Evolutionary conservation across 2,888 invertebrate genomes (phyloP), one percentile per base, ranked within the genome.

Genomic region (Geotrupes spiniger): DNA sequence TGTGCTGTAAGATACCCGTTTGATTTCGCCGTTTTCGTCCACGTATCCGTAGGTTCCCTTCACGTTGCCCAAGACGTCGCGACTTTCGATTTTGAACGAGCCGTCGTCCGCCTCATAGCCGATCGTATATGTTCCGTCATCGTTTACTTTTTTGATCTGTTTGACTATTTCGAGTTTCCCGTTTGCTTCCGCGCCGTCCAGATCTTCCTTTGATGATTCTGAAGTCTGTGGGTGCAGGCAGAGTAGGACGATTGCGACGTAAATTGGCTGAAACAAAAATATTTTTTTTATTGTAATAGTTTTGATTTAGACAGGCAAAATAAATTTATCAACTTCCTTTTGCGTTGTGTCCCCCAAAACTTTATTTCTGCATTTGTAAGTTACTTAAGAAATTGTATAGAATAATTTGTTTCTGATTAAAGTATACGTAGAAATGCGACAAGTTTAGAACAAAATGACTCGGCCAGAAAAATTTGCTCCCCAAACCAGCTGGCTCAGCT

Each of bases 91-190:
- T 76, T 90, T 89, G 70, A 89, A 90, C 0, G 88, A 87, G 2
- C 90, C 90, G 69, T 90, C 90, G 39, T 87, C 89, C 2, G 89
- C 88, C 74, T 90, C 90, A 64, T 88, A 90, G 1, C 90, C 90
- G 53, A 87, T 87, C 0, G 89, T 89, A 64, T 90, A 90, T 0
- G 89, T 88, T 17, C 90, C 90, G 66, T 90, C 90, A 42, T 87
- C 85, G 67, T 90, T 90, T 2, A 89, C 77, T 65, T 86, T 80
- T 54, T 88, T 82, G 59, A 91, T 87, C 71, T 89, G 87, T 67
- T 89, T 89, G 16, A 90, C 81, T 61, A 89, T 89, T 66, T 88
- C 87, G 11, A 87, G 80, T 71, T 86, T 85, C 31, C 84, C 81
- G 54, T 80, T 82, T 2, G 83, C 82, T 72, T 86, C 86, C 27